Percentiles rank a stretch among this genome's conserved stretches.
Conservation (phyloP, 1,140 invertebrate genomes). For the Brachionus manjavacas region DNA sequence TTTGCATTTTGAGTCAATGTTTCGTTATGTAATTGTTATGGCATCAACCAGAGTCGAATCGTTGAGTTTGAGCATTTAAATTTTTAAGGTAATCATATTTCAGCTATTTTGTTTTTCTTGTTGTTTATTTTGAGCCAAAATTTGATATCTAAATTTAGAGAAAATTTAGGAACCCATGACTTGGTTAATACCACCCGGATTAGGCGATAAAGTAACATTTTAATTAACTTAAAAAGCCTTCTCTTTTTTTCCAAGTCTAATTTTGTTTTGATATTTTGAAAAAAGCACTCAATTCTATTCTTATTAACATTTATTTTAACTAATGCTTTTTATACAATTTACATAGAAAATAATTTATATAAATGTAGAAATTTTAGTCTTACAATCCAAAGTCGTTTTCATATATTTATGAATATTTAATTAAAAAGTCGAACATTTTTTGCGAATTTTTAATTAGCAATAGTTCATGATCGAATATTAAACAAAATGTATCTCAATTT, state of each 20-base stretch:
- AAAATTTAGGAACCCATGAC: not conserved
- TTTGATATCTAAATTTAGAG: not conserved
- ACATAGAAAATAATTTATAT: not conserved
- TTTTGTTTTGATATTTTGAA: not conserved
- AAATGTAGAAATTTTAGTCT: not conserved
- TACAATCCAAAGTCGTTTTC: not conserved
- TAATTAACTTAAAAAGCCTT: not conserved
- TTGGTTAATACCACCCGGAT: not conserved
- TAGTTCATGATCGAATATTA: not conserved
- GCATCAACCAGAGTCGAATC: not conserved
- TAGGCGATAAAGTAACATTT: not conserved
- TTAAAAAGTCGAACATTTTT: not conserved
- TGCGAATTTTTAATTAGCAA: not conserved
- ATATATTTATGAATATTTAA: not conserved
- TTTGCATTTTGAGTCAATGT: conserved; percentile 26
- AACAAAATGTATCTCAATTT: not conserved
- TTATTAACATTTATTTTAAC: not conserved
- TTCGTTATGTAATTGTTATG: not conserved
- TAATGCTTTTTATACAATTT: not conserved
- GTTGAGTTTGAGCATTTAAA: not conserved
- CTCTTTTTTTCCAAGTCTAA: not conserved
- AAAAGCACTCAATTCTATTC: not conserved
- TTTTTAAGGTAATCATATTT: not conserved
- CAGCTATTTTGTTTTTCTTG: not conserved
- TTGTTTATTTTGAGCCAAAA: not conserved